Evolutionary conservation across 30 jellyfish, hydroid and myxozoan species (phyloP).

Genomic region (Hydractinia symbiolongicarpus): DNA sequence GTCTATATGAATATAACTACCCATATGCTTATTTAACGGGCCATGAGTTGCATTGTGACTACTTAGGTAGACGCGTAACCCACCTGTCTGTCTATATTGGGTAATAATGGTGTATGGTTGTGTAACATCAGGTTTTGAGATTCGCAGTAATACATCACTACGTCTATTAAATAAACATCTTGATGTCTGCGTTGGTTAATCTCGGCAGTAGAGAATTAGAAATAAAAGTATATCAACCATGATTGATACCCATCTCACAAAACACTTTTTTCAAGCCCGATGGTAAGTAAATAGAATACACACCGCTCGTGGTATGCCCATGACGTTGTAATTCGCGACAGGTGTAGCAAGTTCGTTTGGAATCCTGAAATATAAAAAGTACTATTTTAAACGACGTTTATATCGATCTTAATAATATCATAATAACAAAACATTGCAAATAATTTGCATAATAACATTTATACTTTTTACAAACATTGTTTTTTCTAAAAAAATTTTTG

Average conservation of each 20-base stretch:
- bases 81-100: slow-evolving; percentile 28
- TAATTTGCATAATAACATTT: neutral
- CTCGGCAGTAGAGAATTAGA: slow-evolving; percentile 14
- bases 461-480: neutral
- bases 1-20: slow-evolving; percentile 31
- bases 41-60: neutral
- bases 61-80: slow-evolving; percentile 32
- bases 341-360: too few species aligned
- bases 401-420: too few species aligned
- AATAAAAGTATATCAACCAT: slow-evolving; percentile 46
- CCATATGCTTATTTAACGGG: slow-evolving; percentile 25
- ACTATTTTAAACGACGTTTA: too few species aligned
- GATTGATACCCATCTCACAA: slow-evolving; percentile 51
- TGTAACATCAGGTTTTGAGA: slow-evolving; percentile 32
- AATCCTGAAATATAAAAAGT: too few species aligned
- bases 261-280: slow-evolving; percentile 32
- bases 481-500: too few species aligned
- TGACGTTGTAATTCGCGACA: too few species aligned
- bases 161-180: slow-evolving; percentile 17
- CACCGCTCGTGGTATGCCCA: slow-evolving; percentile 15
- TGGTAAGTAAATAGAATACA: slow-evolving; percentile 21
- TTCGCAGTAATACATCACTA: slow-evolving; percentile 37
- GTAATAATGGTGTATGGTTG: slow-evolving; percentile 43
- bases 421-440: neutral
- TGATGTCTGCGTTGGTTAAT: slow-evolving; percentile 26